Base-by-base conservation (phyloP, 2,113 vertebrate genomes). In the Chloebia gouldiae region DNA sequence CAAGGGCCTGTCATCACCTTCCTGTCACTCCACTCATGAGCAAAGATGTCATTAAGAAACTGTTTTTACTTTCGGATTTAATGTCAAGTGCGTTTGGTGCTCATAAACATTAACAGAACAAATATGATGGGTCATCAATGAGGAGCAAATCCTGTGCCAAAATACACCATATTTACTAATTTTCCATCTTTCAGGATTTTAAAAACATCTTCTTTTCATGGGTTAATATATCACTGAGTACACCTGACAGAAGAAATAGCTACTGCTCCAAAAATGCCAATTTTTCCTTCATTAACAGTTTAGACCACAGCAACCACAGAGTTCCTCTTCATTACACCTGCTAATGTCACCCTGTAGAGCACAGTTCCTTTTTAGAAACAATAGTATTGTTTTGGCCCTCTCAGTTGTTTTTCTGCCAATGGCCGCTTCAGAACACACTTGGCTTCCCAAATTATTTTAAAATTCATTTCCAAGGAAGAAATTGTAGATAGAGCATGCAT, bases 1-100 rank as follows among this genome's bases (percentile, higher is more conserved):
- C 11, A 40, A 44, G 27, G 35, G 33, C 16, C 28, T 53, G 76
- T 85, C 31, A 60, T 42, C 61, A 49, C 53, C 53, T 63, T 60
- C 63, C 76, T 69, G 45, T 24, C 71, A 21, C 35, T 65, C 42
- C 42, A 17, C 15, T 56, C 3, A 0, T 5, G 4, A 69, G 49
- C 25, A 64, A 18, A 28, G 4, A 4, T 2, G 15, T 27, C 20
- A 30, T 75, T 53, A 57, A 72, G 23, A 87, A 66, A 2, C 5
- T 17, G 5, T 8, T 22, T 79, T 60, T 51, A n/a, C 40, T 69
- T 80, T 20, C 57, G 54, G 21, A 80, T 82, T 61, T 27, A 57
- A 42, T 1, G 6, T 18, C 21, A 21, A 75, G 37, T 24, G 30
- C 0, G 0, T 25, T 13, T 47, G 44, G 35, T 28, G 47, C 37